phyloP scores from a whole-genome alignment of 2,797 vertebrate species.

The Gorsachius magnificus region DNA sequence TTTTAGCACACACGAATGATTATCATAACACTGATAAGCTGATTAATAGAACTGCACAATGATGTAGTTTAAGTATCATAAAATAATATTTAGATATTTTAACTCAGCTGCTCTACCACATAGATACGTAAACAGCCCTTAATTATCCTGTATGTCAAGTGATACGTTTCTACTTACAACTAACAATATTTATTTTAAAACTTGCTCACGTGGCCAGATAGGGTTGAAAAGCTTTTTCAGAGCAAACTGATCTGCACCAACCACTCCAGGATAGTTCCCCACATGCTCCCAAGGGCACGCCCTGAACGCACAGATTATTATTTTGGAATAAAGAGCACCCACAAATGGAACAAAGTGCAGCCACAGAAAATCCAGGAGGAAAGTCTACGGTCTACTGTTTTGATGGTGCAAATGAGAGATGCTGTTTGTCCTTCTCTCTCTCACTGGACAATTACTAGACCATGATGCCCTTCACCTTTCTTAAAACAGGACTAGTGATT shows the following conservation, averaged over 20 bases:
- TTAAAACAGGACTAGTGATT: neutral
- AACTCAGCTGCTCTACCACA: neutral
- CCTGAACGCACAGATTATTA: neutral
- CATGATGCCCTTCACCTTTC: neutral
- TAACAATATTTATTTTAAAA: neutral
- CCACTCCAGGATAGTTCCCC: neutral
- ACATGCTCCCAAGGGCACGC: neutral
- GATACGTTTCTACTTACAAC: neutral
- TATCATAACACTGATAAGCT: neutral
- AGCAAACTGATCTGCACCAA: neutral
- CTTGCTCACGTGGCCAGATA: neutral
- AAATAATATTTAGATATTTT: neutral
- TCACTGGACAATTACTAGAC: neutral
- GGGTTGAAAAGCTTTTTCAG: neutral
- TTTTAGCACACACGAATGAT: neutral
- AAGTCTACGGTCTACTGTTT: neutral
- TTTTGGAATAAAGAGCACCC: neutral
- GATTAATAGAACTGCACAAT: neutral
- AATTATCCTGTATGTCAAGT: neutral
- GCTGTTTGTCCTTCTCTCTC: neutral
- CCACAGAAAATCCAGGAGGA: neutral
- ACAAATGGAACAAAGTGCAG: neutral
- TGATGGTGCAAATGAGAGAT: neutral
- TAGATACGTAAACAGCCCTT: rapidly evolving
- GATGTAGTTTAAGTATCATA: neutral